Evolutionary conservation across 1,140 invertebrate species (phyloP).

Genomic region (Platyscapa corneri): DNA sequence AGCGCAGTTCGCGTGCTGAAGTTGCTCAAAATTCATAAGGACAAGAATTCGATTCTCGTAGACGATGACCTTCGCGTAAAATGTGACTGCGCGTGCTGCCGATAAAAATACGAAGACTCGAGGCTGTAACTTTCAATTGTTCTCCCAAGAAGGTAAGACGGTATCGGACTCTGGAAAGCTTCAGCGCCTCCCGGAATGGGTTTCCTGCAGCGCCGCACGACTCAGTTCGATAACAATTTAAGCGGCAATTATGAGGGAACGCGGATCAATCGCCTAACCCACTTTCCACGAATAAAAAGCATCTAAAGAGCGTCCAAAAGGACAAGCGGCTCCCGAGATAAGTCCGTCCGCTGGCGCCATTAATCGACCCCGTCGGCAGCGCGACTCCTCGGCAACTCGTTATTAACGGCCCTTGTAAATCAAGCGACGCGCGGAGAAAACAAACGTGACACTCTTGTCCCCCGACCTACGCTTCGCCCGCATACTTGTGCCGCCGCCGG

Average conservation of each 20-base stretch:
- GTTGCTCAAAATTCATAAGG: constrained; percentile 1
- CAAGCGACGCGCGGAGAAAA: background rate
- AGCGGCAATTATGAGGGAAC: background rate
- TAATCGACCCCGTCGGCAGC: background rate
- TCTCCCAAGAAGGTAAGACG: background rate
- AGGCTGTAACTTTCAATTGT: background rate
- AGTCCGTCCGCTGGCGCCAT: constrained; percentile 9
- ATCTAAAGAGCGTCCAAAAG: constrained; percentile 3
- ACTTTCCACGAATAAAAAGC: constrained; percentile 21
- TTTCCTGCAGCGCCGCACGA: no score
- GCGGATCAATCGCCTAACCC: constrained; percentile 38
- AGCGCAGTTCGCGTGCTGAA: background rate
- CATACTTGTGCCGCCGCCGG: no score
- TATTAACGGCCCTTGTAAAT: constrained; percentile 38
- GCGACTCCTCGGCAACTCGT: background rate
- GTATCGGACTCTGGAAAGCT: no score
- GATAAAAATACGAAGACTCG: background rate
- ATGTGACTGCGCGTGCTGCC: background rate
- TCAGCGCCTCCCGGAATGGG: background rate
- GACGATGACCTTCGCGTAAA: background rate
- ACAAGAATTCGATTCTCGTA: background rate
- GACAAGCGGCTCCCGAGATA: constrained; percentile 21
- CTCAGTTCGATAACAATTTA: constrained; percentile 2
- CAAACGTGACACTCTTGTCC: no score
- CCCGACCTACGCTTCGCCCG: background rate